Conservation (phyloP, 2,888 invertebrate species). For the Eupithecia subfuscata region DNA sequence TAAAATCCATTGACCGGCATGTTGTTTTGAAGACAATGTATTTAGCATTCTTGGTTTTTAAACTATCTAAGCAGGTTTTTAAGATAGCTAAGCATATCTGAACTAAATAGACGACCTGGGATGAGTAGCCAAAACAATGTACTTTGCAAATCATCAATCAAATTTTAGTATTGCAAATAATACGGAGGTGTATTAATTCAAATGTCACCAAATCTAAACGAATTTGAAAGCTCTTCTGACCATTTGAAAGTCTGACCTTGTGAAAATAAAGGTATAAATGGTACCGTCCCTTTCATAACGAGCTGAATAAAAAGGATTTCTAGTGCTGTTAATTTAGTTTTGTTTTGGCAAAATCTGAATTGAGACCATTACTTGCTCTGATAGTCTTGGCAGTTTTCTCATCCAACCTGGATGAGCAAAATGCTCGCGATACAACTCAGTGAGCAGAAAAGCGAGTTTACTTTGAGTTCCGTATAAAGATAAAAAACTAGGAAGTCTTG, state of each 20-base stretch:
- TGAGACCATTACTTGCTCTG: no score
- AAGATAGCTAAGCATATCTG: no score
- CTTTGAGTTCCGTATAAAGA: slow-evolving; percentile 19
- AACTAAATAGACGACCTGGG: background rate
- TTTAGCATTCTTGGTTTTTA: background rate
- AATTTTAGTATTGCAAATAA: background rate
- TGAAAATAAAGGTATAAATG: no score
- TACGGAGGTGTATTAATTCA: no score
- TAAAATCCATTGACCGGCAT: background rate
- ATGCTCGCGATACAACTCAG: slow-evolving; percentile 11
- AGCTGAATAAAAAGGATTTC: no score
- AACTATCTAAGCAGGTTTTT: no score
- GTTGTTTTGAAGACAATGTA: background rate
- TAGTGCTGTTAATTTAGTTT: no score
- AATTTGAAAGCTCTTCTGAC: no score
- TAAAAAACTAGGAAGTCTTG: slow-evolving; percentile 26
- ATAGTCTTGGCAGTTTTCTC: background rate
- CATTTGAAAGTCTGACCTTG: no score
- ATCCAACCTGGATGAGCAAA: background rate
- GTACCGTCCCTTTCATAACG: no score
- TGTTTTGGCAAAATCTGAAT: no score
- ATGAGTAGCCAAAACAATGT: background rate
- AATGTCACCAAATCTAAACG: no score
- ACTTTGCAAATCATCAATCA: background rate
- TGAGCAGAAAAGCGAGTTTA: slow-evolving; percentile 21